Conservation (phyloP, 2,113 vertebrate species). For the Dipodomys spectabilis region DNA sequence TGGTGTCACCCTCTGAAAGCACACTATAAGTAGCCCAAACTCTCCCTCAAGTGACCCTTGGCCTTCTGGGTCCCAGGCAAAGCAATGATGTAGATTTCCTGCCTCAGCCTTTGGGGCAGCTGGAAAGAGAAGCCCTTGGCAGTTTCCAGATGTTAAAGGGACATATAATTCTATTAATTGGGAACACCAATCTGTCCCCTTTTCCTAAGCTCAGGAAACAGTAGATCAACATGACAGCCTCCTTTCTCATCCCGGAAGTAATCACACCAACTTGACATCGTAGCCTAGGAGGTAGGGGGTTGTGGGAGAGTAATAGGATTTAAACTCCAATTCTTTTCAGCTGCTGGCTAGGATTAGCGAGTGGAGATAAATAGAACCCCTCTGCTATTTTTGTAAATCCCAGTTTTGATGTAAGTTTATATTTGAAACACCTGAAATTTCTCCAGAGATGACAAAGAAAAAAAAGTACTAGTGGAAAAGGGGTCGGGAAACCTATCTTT, state of each 20-base stretch:
- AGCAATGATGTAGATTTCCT: background rate
- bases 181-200: conserved; percentile 3
- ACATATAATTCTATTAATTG: conserved; percentile 26
- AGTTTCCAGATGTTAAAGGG: conserved; percentile 12
- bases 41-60: background rate
- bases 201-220: conserved; percentile 24
- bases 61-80: background rate
- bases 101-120: background rate
- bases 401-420: conserved; percentile 62
- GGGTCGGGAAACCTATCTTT: background rate
- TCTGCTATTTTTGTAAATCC: conserved; percentile 74
- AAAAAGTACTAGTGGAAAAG: conserved; percentile 14
- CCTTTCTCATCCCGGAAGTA: conserved; percentile 58
- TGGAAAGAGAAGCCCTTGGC: background rate
- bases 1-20: background rate
- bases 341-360: conserved; percentile 61
- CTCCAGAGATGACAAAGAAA: conserved; percentile 67
- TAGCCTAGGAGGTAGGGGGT: conserved; percentile 19
- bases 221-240: conserved; percentile 39
- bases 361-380: conserved; percentile 54
- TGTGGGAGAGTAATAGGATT: conserved; percentile 65
- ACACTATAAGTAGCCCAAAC: background rate
- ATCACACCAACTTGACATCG: conserved; percentile 68
- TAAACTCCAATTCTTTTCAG: conserved; percentile 64
- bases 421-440: conserved; percentile 72